Evolutionary conservation across 2,113 vertebrate genomes (phyloP).

Genomic region (Ptyas mucosa): DNA sequence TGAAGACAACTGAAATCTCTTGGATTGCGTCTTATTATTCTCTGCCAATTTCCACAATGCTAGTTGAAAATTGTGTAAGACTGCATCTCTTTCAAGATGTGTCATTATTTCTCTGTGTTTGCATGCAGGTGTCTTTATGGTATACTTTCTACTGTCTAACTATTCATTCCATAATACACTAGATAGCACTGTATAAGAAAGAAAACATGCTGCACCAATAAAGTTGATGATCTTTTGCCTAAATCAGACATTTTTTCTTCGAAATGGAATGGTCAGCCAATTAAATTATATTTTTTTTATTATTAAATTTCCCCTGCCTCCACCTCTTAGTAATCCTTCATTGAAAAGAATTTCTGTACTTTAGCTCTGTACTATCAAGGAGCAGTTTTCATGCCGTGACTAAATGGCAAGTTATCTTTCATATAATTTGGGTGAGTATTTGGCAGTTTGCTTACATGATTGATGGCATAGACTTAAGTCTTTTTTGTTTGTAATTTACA

Average conservation of each 20-base stretch:
- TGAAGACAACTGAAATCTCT: conserved; percentile 4
- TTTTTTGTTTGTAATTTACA: background rate
- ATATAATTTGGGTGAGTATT: background rate
- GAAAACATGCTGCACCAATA: background rate
- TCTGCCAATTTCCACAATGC: background rate
- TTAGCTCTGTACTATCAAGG: background rate
- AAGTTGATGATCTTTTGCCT: conserved; percentile 4
- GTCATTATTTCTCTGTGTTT: conserved; percentile 20
- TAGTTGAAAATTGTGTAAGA: background rate
- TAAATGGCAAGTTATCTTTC: background rate
- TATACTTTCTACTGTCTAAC: background rate
- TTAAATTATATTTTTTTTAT: background rate
- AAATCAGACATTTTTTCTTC: background rate
- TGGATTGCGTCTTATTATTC: background rate
- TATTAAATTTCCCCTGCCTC: background rate
- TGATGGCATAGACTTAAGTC: background rate
- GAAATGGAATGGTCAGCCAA: background rate
- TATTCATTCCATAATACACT: background rate
- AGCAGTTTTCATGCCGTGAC: background rate
- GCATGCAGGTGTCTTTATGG: background rate
- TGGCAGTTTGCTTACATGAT: background rate
- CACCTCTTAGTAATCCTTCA: background rate
- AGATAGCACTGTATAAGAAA: conserved; percentile 17
- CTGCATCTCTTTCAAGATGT: background rate
- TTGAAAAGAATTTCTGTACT: background rate